Evolutionary conservation across 1,140 invertebrate species (phyloP).

Genomic region (Melanaphis sacchari): DNA sequence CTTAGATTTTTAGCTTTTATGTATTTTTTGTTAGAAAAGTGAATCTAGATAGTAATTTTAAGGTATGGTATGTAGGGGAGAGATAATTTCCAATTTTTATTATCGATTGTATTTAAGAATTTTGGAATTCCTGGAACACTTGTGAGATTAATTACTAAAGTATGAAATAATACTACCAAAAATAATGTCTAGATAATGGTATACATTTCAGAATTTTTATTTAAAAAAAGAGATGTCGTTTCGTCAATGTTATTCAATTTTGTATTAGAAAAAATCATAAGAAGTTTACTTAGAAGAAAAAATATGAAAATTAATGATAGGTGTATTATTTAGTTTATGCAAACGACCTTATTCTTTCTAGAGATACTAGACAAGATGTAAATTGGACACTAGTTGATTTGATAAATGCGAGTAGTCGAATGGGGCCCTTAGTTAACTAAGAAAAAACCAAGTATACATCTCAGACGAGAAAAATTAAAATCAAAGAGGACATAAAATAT

Average conservation of each 20-base stretch:
- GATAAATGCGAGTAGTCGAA: neutral
- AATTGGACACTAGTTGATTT: neutral
- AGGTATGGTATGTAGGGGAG: too few species aligned
- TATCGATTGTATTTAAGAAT: neutral
- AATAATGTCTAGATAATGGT: neutral
- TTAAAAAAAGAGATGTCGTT: neutral
- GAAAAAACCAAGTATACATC: neutral
- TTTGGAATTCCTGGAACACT: neutral
- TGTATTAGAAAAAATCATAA: constrained; percentile 12
- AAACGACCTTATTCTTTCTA: neutral
- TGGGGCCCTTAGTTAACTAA: neutral
- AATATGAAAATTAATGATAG: constrained; percentile 5
- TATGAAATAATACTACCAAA: neutral
- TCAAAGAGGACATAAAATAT: neutral
- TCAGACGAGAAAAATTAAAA: neutral
- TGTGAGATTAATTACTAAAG: constrained; percentile 16
- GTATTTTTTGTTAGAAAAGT: too few species aligned
- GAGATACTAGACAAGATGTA: neutral
- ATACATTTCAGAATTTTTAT: neutral
- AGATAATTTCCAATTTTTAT: neutral
- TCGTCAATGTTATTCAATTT: neutral
- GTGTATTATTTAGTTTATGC: neutral
- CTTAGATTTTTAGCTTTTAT: too few species aligned
- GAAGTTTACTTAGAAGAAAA: neutral
- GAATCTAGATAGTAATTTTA: too few species aligned